A percentile compares a stretch with the other conserved stretches of the same genome.
phyloP scores from a whole-genome alignment of 2,113 vertebrate species.

The Cyprinodon variegatus region DNA sequence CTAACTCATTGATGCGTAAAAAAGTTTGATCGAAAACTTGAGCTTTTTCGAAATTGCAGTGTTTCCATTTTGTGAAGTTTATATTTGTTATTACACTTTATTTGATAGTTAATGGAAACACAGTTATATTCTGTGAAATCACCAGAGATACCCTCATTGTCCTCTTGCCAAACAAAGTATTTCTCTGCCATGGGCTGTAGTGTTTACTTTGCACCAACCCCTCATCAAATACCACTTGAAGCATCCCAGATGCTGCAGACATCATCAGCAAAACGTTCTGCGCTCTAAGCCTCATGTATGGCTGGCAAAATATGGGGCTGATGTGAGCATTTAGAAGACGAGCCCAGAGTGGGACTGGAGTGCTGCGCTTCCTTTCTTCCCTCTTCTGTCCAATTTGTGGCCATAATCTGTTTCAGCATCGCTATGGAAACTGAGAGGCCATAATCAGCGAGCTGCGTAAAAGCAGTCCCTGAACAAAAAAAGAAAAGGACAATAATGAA shows the following conservation, averaged over 20 bases:
- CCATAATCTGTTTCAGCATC: constrained; percentile 57
- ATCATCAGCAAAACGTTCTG: constrained; percentile 7
- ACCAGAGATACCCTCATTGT: too few species aligned
- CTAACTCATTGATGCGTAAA: too few species aligned
- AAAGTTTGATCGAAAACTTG: too few species aligned
- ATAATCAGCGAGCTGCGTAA: constrained; percentile 48
- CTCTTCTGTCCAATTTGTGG: constrained; percentile 49
- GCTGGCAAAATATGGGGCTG: constrained; percentile 29
- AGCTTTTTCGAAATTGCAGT: too few species aligned
- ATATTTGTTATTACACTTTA: too few species aligned
- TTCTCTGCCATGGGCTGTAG: too few species aligned
- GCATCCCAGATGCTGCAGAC: neutral
- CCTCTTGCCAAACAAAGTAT: too few species aligned
- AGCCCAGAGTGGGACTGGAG: constrained; percentile 18
- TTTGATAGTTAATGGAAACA: too few species aligned
- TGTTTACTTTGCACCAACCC: too few species aligned
- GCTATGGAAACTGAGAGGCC: constrained; percentile 72
- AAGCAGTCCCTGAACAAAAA: constrained; percentile 61
- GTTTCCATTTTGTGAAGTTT: too few species aligned
- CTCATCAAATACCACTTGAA: too few species aligned
- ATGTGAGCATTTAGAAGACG: constrained; percentile 41
- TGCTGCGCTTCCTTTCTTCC: constrained; percentile 20
- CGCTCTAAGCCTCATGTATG: constrained; percentile 2
- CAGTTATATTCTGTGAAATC: too few species aligned
- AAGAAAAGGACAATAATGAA: constrained; percentile 62